Base-by-base conservation (phyloP, 23 tunicate genomes). In the Halocynthia roretzi region DNA sequence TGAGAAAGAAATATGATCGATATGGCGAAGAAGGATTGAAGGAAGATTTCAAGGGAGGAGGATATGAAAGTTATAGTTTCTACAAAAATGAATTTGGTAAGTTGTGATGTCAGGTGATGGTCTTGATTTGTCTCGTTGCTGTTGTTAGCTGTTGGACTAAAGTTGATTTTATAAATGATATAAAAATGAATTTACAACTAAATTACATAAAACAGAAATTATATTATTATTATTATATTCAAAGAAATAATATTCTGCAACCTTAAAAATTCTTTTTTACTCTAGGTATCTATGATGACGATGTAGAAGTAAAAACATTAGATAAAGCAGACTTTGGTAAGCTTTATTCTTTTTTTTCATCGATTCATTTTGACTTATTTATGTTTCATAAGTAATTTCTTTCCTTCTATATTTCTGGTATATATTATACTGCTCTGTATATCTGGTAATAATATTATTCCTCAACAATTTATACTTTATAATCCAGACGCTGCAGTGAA, bases 1-100 rank as follows among this genome's bases (percentile, higher is more conserved):
- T 71, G 75, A 52, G 99, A 49, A 87, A 96, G 80, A 96, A 96
- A 67, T 96, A 96, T 56, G 99, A 96, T 71, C 81, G 96, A 40
- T 96, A 86, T 83, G 99, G 99, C 19, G 99, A 96, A 56, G 96
- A 96, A 67, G 99, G 99, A 51, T 68, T 96, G 48, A 92, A 96
- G 64, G 97, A 96, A 22, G 96, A 81, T 21, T 70, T 76, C 61
- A 85, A 64, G 51, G 88, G 88, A 20, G 93, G 93, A 56, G 83
- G 93, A 72, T 90, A 96, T 74, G 96, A 96, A 80, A 85, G 91
- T 63, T 89, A 86, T 67, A 79, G 79, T 53, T 89, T 84, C 52
- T 96, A 90, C 85, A 79, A 88, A 63, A 97, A 96, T 62, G 99
- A 96, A 76, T 85, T 96, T 74, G 99, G 96, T 87, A 74, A 64